Conservation (phyloP, 2,888 invertebrate species). For the Athalia cordata region DNA sequence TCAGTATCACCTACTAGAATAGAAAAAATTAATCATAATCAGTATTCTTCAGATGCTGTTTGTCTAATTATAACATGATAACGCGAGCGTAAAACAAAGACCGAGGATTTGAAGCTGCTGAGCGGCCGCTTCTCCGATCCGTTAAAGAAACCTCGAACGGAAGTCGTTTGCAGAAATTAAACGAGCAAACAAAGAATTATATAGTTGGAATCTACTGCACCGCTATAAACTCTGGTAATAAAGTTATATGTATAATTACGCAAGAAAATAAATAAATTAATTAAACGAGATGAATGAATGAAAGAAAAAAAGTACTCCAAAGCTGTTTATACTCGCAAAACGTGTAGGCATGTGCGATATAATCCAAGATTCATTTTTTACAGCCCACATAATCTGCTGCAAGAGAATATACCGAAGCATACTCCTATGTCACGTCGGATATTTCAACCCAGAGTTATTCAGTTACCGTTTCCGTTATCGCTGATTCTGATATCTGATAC, state of each 20-base stretch:
- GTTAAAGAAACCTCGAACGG: not conserved
- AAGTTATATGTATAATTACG: constrained; percentile 1
- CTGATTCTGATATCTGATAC: not conserved
- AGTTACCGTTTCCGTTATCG: constrained; percentile 10
- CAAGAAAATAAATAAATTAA: not conserved
- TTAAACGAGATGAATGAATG: no score
- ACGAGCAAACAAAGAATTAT: not conserved
- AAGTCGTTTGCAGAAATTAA: not conserved
- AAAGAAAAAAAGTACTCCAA: no score
- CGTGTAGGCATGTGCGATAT: no score
- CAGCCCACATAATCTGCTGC: not conserved
- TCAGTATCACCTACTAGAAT: no score
- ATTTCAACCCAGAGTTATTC: not conserved
- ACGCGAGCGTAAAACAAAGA: no score
- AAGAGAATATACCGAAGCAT: not conserved
- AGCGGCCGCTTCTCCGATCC: not conserved
- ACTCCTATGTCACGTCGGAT: not conserved
- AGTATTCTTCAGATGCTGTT: no score
- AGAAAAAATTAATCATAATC: no score
- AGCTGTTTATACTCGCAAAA: no score
- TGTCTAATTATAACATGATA: no score
- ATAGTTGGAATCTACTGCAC: not conserved
- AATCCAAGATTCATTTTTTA: not conserved
- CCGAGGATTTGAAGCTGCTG: no score
- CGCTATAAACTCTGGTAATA: not conserved